Evolutionary conservation across 1,140 invertebrate species (phyloP), one percentile per base, ranked within the genome.

Genomic region (Neodiprion pinetum): DNA sequence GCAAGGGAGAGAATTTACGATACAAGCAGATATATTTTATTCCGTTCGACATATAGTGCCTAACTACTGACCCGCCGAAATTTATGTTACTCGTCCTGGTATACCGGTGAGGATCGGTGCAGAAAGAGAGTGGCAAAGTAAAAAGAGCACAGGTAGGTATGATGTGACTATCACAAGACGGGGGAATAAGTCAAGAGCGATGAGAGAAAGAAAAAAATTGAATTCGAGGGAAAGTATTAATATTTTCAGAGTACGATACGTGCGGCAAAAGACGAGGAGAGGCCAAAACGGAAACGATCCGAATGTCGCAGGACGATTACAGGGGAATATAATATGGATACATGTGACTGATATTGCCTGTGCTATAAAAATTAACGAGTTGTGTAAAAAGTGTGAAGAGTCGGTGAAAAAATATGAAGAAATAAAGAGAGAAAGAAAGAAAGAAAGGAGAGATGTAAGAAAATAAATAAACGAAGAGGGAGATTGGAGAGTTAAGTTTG

Each of bases 11-110:
- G 78, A 84, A 86, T 86, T 86, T 86, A 86, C 82, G 85, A 86
- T 80, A 81, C 80, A 83, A 83, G 28, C 79, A 81, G 79, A 80
- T 78, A 84, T 84, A 85, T 85, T 86, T 86, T 86, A 86, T 85
- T 86, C 84, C 83, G 80, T 85, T 85, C 81, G 79, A 80, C 80
- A 82, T 80, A 40, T 40, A 83, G 81, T 75, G 72, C 78, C 80
- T 82, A 86, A 81, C 82, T 80, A 84, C 81, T 80, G 81, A 76
- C 28, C 28, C 28, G 79, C 76, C 80, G 77, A 84, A 84, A 84
- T 86, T 86, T 86, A 86, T 86, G 84, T 81, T 80, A 80, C 82
- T 82, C 78, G 72, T 49, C 71, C 72, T n/a, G 50, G 21, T 40
- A 40, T 40, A 40, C 28, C 28, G 28, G 5, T 3, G 28, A 40